These are phyloP conservation scores for Brachypteracias leptosomus DNA, from an alignment of 2,113 vertebrate genomes.

Conservation along the genomic window DNA sequence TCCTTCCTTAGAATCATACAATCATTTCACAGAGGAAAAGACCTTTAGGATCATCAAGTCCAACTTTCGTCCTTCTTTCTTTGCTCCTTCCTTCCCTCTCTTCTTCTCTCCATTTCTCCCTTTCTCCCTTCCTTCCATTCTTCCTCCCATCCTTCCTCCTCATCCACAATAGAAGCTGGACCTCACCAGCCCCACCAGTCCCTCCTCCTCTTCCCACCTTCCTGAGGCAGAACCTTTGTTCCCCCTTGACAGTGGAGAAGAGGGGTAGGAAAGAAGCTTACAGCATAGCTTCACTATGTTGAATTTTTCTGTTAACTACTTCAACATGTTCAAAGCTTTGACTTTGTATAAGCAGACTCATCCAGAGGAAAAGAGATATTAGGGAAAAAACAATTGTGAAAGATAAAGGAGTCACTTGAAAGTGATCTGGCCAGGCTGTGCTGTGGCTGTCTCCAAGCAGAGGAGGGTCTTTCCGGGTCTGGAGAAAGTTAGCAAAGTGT, in stretches of 20 bases:
- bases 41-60: too few relatives aligned
- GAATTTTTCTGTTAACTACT: slow-evolving; percentile 58
- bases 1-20: too few relatives aligned
- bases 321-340: slow-evolving; percentile 55
- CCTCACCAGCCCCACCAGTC: not conserved
- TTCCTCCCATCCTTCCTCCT: not conserved
- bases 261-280: slow-evolving; percentile 21
- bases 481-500: slow-evolving; percentile 40
- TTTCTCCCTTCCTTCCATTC: too few relatives aligned
- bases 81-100: not conserved
- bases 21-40: too few relatives aligned
- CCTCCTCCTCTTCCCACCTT: not conserved
- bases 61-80: rapidly evolving
- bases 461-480: not conserved
- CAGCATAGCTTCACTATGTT: slow-evolving; percentile 31
- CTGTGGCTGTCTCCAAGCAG: not conserved
- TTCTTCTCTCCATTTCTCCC: too few relatives aligned
- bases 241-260: not conserved
- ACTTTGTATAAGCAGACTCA: slow-evolving; percentile 41
- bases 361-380: slow-evolving; percentile 30
- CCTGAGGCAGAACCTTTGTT: slow-evolving; percentile 23
- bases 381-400: slow-evolving; percentile 26
- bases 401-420: slow-evolving; percentile 63
- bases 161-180: not conserved
- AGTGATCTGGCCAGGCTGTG: not conserved